Evolutionary conservation across 2,113 vertebrate species (phyloP).

Genomic region (Pterocles orientalis): DNA sequence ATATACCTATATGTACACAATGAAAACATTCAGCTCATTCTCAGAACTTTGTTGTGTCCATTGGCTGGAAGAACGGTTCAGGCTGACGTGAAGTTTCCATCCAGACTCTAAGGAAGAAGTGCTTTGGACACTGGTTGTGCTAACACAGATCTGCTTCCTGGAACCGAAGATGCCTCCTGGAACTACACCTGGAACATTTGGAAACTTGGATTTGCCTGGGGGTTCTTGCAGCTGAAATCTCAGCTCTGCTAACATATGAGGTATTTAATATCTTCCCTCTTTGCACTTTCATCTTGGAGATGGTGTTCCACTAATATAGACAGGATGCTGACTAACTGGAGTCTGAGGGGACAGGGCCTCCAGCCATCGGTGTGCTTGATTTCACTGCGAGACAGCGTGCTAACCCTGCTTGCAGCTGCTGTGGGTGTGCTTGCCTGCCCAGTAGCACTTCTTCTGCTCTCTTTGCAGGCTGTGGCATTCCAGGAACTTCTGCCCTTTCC

Average conservation of each 20-base stretch:
- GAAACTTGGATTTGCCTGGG: conserved; percentile 45
- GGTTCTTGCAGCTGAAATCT: neutral
- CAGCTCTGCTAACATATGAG: neutral
- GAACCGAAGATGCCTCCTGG: conserved; percentile 49
- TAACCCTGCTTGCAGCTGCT: neutral
- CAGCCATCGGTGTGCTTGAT: neutral
- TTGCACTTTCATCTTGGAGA: neutral
- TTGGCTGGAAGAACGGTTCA: neutral
- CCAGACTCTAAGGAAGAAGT: neutral
- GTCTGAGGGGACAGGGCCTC: neutral
- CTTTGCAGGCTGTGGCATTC: neutral
- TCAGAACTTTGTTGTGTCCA: neutral
- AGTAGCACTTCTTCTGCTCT: neutral
- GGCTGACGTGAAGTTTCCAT: conserved; percentile 44
- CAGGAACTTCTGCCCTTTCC: conserved; percentile 26
- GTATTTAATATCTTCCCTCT: neutral
- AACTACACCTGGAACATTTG: conserved; percentile 48
- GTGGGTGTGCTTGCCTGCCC: neutral
- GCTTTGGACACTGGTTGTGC: conserved; percentile 9
- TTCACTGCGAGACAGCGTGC: neutral
- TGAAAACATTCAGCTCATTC: neutral
- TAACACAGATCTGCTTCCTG: conserved; percentile 24
- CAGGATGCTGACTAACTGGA: neutral
- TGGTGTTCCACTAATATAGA: neutral
- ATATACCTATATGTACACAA: rapidly evolving